phyloP scores from a whole-genome alignment of 1,140 invertebrate species.

The Physella acuta region DNA sequence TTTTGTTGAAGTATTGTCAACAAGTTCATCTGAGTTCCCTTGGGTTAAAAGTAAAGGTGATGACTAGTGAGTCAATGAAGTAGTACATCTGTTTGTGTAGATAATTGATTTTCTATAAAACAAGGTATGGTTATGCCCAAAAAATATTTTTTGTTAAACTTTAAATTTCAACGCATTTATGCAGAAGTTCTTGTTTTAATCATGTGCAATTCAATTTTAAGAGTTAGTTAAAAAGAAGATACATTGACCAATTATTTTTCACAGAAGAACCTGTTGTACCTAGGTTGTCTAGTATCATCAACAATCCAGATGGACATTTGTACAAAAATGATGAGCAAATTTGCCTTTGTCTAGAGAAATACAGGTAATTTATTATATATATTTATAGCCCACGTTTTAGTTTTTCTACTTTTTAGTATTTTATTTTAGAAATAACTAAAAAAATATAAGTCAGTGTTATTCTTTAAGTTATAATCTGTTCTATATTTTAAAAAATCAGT shows the following conservation, averaged over 20 bases:
- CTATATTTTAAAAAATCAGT: too few species aligned
- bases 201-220: too few species aligned
- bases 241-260: slow-evolving; percentile 3
- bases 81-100: too few species aligned
- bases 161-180: too few species aligned
- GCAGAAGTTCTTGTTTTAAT: too few species aligned
- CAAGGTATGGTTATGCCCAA: too few species aligned
- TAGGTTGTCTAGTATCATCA: slow-evolving; percentile 44
- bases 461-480: neutral
- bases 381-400: neutral
- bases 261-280: slow-evolving; percentile 32
- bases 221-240: neutral
- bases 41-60: too few species aligned
- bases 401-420: neutral
- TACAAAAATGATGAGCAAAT: slow-evolving; percentile 55
- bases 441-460: neutral
- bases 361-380: slow-evolving; percentile 32
- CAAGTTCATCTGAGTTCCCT: too few species aligned
- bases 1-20: too few species aligned
- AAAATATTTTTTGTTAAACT: too few species aligned
- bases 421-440: neutral
- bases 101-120: too few species aligned
- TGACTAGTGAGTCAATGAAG: too few species aligned
- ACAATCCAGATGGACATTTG: slow-evolving; percentile 46
- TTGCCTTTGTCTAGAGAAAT: slow-evolving; percentile 51